Evolutionary conservation across 2,888 invertebrate genomes (phyloP).

Genomic region (Heliconius cydno): DNA sequence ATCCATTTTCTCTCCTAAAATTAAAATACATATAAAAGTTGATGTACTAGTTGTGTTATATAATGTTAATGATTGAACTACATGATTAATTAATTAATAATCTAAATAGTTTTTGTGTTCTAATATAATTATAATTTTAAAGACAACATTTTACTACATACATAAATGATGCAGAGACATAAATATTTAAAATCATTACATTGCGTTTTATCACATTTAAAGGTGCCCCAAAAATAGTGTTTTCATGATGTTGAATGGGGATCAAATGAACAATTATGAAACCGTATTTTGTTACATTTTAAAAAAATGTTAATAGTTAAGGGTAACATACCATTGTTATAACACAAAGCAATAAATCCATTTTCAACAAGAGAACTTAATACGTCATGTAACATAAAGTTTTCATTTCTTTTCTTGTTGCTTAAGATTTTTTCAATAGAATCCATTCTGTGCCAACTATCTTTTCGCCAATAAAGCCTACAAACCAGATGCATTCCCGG

Average conservation of each 20-base stretch:
- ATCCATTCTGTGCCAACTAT: slow-evolving; percentile 63
- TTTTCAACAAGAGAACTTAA: slow-evolving; percentile 57
- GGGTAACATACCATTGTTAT: slow-evolving; percentile 49
- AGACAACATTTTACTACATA: no score
- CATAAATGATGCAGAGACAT: no score
- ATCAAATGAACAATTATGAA: neutral
- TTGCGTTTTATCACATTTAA: no score
- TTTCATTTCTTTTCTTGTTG: slow-evolving; percentile 50
- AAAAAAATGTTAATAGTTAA: neutral
- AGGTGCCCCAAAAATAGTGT: no score
- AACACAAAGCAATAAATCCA: slow-evolving; percentile 53
- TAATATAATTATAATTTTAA: no score
- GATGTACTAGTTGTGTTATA: neutral
- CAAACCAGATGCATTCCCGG: slow-evolving; percentile 67
- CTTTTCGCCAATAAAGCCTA: slow-evolving; percentile 70
- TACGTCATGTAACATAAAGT: slow-evolving; percentile 52
- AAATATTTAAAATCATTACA: no score
- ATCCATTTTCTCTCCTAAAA: slow-evolving; percentile 50
- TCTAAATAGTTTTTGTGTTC: no score
- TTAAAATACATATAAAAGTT: neutral
- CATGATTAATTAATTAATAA: no score
- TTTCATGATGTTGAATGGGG: neutral
- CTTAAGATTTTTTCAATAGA: slow-evolving; percentile 55
- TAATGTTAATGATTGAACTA: no score
- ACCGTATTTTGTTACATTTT: neutral